phyloP scores from a whole-genome alignment of 2,888 invertebrate genomes.

The Microctonus aethiopoides region DNA sequence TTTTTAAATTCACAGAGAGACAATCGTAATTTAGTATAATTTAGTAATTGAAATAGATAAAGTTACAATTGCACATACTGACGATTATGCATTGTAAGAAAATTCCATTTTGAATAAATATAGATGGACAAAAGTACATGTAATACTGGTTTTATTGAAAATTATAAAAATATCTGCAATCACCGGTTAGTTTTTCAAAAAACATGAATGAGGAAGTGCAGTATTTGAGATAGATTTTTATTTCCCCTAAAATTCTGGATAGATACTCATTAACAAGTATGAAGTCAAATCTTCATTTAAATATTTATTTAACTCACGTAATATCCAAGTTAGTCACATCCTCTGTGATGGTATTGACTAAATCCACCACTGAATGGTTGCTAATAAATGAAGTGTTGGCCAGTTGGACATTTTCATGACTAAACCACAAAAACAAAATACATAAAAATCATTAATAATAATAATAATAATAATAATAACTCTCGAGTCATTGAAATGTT shows the following conservation, averaged over 20 bases:
- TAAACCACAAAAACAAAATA: slow-evolving; percentile 21
- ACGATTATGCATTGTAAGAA: background rate
- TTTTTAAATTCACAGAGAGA: background rate
- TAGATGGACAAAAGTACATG: slow-evolving; percentile 1
- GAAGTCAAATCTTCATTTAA: background rate
- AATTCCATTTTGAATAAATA: slow-evolving; percentile 1
- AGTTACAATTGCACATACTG: background rate
- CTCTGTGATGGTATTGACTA: slow-evolving; percentile 32
- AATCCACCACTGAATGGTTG: slow-evolving; percentile 37
- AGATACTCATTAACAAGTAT: background rate
- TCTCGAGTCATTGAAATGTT: slow-evolving; percentile 6
- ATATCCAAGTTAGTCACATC: slow-evolving; percentile 36
- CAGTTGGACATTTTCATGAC: slow-evolving; percentile 24
- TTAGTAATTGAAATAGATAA: slow-evolving; percentile 1
- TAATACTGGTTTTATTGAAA: background rate
- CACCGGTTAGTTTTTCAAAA: background rate
- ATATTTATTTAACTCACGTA: slow-evolving; percentile 36
- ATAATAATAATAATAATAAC: background rate
- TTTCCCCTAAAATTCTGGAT: background rate
- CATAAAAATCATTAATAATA: background rate
- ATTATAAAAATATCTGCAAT: background rate
- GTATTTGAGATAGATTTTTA: background rate
- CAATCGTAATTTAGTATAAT: background rate
- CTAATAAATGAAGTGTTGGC: slow-evolving; percentile 34
- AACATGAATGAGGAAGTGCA: background rate